These are phyloP conservation scores for Rotaria sp. DNA, from an alignment of 2,888 invertebrate species.

Conservation along the genomic window DNA sequence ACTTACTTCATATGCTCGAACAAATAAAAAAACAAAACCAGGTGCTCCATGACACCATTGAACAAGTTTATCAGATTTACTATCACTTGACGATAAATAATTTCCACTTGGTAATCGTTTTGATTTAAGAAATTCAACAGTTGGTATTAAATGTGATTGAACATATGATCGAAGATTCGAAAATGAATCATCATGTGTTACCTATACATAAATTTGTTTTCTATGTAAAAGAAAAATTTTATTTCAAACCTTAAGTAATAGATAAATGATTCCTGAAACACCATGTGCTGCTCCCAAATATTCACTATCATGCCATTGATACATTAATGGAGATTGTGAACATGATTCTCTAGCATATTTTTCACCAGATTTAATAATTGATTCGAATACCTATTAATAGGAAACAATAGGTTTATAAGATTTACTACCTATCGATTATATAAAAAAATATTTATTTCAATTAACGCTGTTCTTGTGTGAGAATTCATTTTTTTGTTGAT, in stretches of 20 bases:
- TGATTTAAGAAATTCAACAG: constrained; percentile 55
- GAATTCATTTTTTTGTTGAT: too few relatives aligned
- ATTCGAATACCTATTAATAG: neutral
- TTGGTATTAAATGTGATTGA: constrained; percentile 47
- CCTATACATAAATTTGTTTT: neutral
- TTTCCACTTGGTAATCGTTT: constrained; percentile 57
- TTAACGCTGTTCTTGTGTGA: too few relatives aligned
- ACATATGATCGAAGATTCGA: neutral
- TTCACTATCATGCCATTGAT: constrained; percentile 75
- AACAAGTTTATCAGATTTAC: constrained; percentile 66
- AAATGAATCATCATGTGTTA: neutral
- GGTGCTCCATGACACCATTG: constrained; percentile 94
- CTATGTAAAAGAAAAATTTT: neutral
- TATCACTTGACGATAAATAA: constrained; percentile 68
- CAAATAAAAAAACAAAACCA: constrained; percentile 68
- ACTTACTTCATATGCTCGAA: constrained; percentile 39
- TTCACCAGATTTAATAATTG: constrained; percentile 5
- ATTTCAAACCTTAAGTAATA: constrained; percentile 56
- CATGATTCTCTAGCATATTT: constrained; percentile 11
- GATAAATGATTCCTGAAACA: constrained; percentile 72
- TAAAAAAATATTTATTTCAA: too few relatives aligned
- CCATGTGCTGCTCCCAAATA: constrained; percentile 87
- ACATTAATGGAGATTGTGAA: constrained; percentile 64
- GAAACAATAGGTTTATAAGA: too few relatives aligned
- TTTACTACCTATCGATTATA: too few relatives aligned